A percentile compares a stretch with the other conserved stretches of the same genome.
phyloP scores from a whole-genome alignment of 2,888 invertebrate genomes.

The Orchesellides sinensis region DNA sequence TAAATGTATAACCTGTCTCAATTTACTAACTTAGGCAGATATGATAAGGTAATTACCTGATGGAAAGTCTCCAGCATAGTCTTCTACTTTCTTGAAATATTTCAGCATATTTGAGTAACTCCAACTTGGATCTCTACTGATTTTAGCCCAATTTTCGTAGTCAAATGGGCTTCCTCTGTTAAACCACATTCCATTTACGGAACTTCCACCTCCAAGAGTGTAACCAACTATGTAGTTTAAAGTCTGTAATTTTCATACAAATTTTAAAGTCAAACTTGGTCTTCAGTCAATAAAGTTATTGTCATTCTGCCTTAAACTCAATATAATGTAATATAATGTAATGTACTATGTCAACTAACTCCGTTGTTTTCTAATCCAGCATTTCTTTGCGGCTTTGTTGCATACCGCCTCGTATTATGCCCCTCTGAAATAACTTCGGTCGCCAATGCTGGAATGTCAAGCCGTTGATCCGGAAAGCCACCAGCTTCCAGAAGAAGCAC shows the following conservation, averaged over 20 bases:
- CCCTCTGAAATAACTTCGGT: background rate
- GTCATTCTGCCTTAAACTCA: background rate
- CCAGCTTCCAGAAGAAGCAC: conserved; percentile 19
- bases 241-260: background rate
- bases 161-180: conserved; percentile 40
- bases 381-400: background rate
- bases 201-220: conserved; percentile 15
- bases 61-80: background rate
- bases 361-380: background rate
- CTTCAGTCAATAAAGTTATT: background rate
- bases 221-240: background rate
- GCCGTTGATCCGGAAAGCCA: background rate
- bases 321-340: background rate
- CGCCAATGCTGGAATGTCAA: conserved; percentile 1
- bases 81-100: conserved; percentile 87
- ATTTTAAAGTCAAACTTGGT: background rate
- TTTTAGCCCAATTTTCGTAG: conserved; percentile 26
- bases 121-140: conserved; percentile 87
- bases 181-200: conserved; percentile 15
- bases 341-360: background rate
- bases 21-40: background rate
- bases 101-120: conserved; percentile 87
- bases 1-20: background rate
- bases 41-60: background rate
- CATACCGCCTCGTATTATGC: background rate